A percentile compares a stretch with the other conserved stretches of the same genome.
Conservation (phyloP, 2,888 invertebrate species). For the Tigriopus californicus region DNA sequence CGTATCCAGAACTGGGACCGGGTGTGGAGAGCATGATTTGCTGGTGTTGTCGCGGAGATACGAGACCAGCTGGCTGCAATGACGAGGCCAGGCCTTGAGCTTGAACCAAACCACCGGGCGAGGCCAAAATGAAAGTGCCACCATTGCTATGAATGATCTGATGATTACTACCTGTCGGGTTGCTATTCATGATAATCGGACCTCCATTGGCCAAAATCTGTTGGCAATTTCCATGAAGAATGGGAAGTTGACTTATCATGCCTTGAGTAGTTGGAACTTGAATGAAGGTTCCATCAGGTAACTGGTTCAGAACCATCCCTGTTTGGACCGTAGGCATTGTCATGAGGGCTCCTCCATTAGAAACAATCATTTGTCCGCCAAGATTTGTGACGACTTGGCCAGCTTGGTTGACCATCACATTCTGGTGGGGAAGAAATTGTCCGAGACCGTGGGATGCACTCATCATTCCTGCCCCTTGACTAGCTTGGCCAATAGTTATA, state of each 20-base stretch:
- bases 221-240: not conserved
- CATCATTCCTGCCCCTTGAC: not conserved
- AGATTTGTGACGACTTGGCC: not conserved
- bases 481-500: not conserved
- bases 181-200: not conserved
- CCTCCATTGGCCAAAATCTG: not conserved
- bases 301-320: conserved; percentile 18
- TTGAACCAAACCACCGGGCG: not conserved
- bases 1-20: too few relatives aligned
- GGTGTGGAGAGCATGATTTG: too few relatives aligned
- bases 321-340: conserved; percentile 18
- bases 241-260: not conserved
- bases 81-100: too few relatives aligned
- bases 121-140: conserved; percentile 1
- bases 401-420: not conserved
- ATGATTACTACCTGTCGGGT: not conserved
- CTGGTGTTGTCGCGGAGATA: too few relatives aligned
- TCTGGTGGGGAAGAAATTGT: not conserved
- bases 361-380: not conserved
- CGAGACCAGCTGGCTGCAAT: too few relatives aligned
- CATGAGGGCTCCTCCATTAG: conserved; percentile 2
- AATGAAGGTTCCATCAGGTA: conserved; percentile 55
- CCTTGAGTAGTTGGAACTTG: not conserved
- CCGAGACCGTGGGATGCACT: not conserved
- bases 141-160: not conserved